A percentile compares a stretch with the other conserved stretches of the same genome.
phyloP scores from a whole-genome alignment of 2,797 vertebrate species.

The Lutjanus argentimaculatus region DNA sequence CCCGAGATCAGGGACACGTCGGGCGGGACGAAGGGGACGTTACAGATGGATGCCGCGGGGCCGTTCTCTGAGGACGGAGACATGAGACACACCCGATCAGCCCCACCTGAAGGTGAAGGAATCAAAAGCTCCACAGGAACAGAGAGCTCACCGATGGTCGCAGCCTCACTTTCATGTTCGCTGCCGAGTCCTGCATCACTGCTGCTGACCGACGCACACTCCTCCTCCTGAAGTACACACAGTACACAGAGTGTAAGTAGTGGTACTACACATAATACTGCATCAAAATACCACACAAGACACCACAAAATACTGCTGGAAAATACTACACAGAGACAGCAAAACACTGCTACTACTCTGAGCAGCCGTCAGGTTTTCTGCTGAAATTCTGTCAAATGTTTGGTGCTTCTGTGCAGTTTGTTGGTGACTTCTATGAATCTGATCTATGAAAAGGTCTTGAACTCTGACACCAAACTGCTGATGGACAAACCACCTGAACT shows the following conservation, averaged over 20 bases:
- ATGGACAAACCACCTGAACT: too few species aligned
- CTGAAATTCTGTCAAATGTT: too few species aligned
- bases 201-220: slow-evolving; percentile 94
- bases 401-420: too few species aligned
- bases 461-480: too few species aligned
- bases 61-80: slow-evolving; percentile 68
- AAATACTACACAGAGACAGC: not conserved
- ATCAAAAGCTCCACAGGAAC: slow-evolving; percentile 6
- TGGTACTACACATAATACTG: not conserved
- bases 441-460: too few species aligned
- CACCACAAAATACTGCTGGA: too few species aligned
- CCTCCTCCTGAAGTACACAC: slow-evolving; percentile 84
- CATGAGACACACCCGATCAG: slow-evolving; percentile 15
- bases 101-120: not conserved
- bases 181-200: slow-evolving; percentile 97
- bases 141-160: slow-evolving; percentile 90
- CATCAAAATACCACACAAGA: too few species aligned
- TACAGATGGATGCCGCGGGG: slow-evolving; percentile 34
- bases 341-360: too few species aligned
- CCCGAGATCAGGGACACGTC: slow-evolving; percentile 92
- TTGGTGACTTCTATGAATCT: too few species aligned
- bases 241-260: not conserved
- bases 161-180: slow-evolving; percentile 97
- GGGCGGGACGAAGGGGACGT: slow-evolving; percentile 46
- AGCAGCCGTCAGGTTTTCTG: too few species aligned